Evolutionary conservation across 2,888 invertebrate genomes (phyloP), one percentile per base, ranked within the genome.

Genomic region (Hirtodrosophila cameraria): DNA sequence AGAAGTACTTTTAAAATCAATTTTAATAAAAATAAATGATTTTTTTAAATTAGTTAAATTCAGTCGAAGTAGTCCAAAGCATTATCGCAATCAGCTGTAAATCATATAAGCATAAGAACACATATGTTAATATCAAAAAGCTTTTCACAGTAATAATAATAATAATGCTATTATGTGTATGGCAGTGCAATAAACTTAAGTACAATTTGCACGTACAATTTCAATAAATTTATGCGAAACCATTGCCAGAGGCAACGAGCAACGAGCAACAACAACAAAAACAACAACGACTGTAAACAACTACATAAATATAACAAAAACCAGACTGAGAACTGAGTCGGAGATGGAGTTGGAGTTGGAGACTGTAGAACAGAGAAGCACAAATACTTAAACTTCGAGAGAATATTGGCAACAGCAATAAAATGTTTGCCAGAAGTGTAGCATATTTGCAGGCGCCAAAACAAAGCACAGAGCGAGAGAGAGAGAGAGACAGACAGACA

Each of bases 181-280:
- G 45, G 12, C 39, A 28, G 25, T 23, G 75, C 49, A 57, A 76
- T 84, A 80, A 80, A 73, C 57, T 52, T 67, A 41, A 53, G 9
- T 57, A 30, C 66, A 75, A 83, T 76, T 84, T 64, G 81, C 77
- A 78, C 75, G 86, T 77, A 85, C 68, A 74, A 78, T 78, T 81
- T 66, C 64, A 62, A 85, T 80, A 78, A 87, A 80, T 85, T 77
- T 61, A 63, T 68, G 60, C 61, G 57, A 41, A 60, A 42, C 61
- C 83, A 59, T 30, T 28, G 80, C 54, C 70, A 33, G 28, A 38
- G 50, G 74, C 60, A 13, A 39, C 12, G 25, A 23, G 25, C 43
- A 38, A 25, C n/a, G n/a, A n/a, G n/a, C n/a, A n/a, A n/a, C n/a
- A n/a, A n/a, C n/a, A n/a, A n/a, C n/a, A n/a, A n/a, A n/a, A n/a